Conservation (phyloP, 2,113 vertebrate genomes). For the Crotophaga sulcirostris region DNA sequence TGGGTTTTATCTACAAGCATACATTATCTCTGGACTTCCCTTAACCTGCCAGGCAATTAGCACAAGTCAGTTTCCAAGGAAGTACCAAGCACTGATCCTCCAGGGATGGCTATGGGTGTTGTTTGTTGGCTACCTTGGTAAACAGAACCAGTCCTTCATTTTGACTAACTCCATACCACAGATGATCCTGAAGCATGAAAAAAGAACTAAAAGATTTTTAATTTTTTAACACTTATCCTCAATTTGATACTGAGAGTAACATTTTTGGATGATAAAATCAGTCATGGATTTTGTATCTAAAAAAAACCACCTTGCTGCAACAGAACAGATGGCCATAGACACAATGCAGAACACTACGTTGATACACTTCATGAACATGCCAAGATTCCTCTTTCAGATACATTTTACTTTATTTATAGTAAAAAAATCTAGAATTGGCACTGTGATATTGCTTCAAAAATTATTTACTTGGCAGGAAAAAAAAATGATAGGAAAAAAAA, state of each 20-base stretch:
- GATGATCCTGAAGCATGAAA: background rate
- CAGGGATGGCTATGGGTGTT: background rate
- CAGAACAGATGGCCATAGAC: background rate
- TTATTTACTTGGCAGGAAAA: background rate
- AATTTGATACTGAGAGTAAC: background rate
- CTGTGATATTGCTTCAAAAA: background rate
- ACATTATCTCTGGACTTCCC: background rate
- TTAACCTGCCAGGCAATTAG: background rate
- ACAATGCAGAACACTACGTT: background rate
- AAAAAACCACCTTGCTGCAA: background rate
- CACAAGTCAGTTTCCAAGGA: background rate
- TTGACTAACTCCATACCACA: no score
- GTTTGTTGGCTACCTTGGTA: background rate
- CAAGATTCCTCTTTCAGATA: background rate
- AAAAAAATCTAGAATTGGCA: background rate
- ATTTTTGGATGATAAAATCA: background rate
- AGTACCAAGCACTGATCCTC: accelerated
- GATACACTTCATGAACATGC: background rate
- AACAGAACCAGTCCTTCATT: background rate
- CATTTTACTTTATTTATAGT: background rate
- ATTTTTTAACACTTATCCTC: background rate
- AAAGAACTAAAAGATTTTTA: background rate
- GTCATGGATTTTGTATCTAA: background rate
- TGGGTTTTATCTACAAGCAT: background rate
- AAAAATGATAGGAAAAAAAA: no score